Percentiles rank a stretch among this genome's conserved stretches.
Conservation (phyloP, 2,888 invertebrate genomes). For the Hylaea fasciaria region DNA sequence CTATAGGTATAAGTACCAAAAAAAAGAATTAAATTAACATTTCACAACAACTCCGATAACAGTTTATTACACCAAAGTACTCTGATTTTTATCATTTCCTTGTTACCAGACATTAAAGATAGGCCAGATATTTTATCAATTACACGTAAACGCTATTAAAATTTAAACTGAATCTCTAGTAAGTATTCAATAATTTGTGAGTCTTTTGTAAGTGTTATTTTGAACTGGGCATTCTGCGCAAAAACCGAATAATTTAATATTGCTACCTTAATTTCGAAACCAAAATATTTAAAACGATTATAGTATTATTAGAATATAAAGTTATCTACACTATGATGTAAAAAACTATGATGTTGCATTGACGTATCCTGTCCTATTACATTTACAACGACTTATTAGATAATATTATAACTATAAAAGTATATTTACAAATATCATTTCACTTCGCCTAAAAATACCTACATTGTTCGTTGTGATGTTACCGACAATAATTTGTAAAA, state of each 20-base stretch:
- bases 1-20: too few species aligned
- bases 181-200: neutral
- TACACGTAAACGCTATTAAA: constrained; percentile 13
- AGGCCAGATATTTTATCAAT: constrained; percentile 34
- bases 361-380: neutral
- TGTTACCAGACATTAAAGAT: constrained; percentile 32
- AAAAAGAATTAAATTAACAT: neutral
- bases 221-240: too few species aligned
- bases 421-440: constrained; percentile 3
- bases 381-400: constrained; percentile 2
- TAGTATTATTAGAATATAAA: too few species aligned
- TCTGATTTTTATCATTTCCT: constrained; percentile 36
- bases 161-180: neutral
- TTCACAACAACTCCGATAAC: constrained; percentile 9
- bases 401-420: neutral
- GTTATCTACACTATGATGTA: too few species aligned
- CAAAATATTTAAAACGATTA: too few species aligned
- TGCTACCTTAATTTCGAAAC: too few species aligned
- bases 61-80: constrained; percentile 15
- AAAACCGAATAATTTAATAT: too few species aligned
- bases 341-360: neutral
- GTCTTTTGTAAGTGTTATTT: too few species aligned
- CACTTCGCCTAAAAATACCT: neutral
- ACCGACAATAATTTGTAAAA: constrained; percentile 6
- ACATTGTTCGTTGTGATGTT: constrained; percentile 8